Base-by-base conservation (phyloP, 2,888 invertebrate genomes). In the Spialia ferax region DNA sequence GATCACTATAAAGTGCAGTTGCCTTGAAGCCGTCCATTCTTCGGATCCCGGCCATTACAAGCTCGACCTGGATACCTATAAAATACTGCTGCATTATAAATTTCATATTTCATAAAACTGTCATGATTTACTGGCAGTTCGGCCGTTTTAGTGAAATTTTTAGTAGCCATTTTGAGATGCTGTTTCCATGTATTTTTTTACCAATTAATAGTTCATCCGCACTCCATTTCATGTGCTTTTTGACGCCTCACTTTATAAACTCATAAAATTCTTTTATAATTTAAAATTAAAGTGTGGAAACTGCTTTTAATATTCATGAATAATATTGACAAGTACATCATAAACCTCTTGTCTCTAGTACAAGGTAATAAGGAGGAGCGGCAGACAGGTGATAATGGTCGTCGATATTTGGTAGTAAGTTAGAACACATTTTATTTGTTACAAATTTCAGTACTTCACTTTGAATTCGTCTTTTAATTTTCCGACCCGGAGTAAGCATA, bases 101-200 rank as follows among this genome's bases (percentile, higher is more conserved):
- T 56, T 56, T 32, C 32, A 56, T 38, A 57, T 35, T 55, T 55
- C 57, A 57, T 57, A 57, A 57, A 35, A 35, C 35, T 38, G 35
- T 57, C 22, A n/a, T 57, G 57, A 57, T 57, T 57, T 57, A 57
- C 57, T n/a, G 35, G 45, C 55, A 42, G 63, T 32, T 63, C 29
- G 29, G 52, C 52, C 23, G 23, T 52, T 52, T 23, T 23, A 23
- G 22, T 23, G 52, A 23, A n/a, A n/a, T n/a, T 13, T 50, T 13
- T 6, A 13, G 50, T 22, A 50, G 50, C 50, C 20, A 50, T 50
- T 50, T 50, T 50, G 22, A 50, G 22, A 22, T 50, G 13, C 15
- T 42, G 38, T 42, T 42, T 42, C 15, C 15, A n/a, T n/a, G 20
- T 22, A 13, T 50, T 50, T 20, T 50, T 50, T 50, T 50, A 50